Evolutionary conservation across 1,140 invertebrate genomes (phyloP), one percentile per base, ranked within the genome.

Genomic region (Capitella teleta): DNA sequence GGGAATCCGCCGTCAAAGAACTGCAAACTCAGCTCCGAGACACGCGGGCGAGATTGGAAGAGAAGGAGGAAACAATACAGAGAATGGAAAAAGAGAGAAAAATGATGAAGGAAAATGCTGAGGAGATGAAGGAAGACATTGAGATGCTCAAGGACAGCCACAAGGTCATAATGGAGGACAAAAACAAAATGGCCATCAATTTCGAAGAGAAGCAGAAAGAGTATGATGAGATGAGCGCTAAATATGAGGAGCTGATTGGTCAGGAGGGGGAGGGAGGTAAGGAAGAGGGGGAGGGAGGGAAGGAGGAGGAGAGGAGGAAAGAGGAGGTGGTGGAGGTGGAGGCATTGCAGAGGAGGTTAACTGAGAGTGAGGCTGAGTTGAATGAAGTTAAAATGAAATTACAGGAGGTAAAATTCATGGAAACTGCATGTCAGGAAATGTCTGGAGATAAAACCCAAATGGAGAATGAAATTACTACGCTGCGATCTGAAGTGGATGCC

Each of bases 31-130:
- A n/a, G n/a, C n/a, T n/a, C n/a, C n/a, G n/a, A n/a, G n/a, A n/a
- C n/a, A n/a, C n/a, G n/a, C n/a, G n/a, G n/a, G n/a, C 78, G 61
- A 72, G 79, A 8, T 64, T 86, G 25, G 83, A 87, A 68, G 79
- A 80, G 42, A 78, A 82, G 56, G 72, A 77, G 28, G 80, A 68
- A 53, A 32, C 30, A 32, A 10, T 32, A 10, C 30, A 32, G 8
- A n/a, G n/a, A 32, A 32, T 32, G 30, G n/a, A 70, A 16, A 52
- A 63, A 45, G 76, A 76, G 6, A 84, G 81, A 0, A 78, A 78
- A 32, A 72, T 70, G 30, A 8, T 32, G n/a, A 32, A 32, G n/a
- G 8, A 32, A n/a, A n/a, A 32, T 5, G 49, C 49, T 24, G 49
- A 21, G n/a, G 28, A 41, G 18, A 44, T 24, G 23, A 4, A 36